Percentiles rank a stretch among this genome's conserved stretches.
phyloP scores from a whole-genome alignment of 2,113 vertebrate species.

The Myotis davidii region DNA sequence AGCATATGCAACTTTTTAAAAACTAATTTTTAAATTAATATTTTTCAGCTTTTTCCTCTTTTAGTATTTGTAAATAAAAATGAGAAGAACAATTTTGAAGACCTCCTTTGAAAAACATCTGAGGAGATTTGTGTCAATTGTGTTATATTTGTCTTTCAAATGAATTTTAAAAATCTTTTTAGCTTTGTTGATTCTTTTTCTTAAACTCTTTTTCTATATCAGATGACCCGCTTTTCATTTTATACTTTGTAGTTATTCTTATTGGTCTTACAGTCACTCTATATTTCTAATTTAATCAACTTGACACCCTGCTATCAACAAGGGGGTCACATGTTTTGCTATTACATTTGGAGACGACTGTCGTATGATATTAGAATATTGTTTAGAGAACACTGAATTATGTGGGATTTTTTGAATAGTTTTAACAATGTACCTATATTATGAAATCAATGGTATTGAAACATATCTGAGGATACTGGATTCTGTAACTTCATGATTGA shows the following conservation, averaged over 20 bases:
- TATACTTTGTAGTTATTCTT: neutral
- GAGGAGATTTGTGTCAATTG: constrained; percentile 6
- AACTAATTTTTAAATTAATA: neutral
- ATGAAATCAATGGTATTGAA: neutral
- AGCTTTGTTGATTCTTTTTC: neutral
- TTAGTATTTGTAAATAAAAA: constrained; percentile 17
- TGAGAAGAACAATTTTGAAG: neutral
- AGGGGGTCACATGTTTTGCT: neutral
- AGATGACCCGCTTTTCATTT: neutral
- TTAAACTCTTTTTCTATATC: neutral
- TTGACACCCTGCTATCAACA: neutral
- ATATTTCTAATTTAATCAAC: neutral
- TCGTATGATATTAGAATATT: neutral
- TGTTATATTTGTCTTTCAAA: neutral
- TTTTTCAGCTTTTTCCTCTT: neutral
- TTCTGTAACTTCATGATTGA: neutral
- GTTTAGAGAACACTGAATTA: neutral
- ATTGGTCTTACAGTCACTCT: neutral
- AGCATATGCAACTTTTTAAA: neutral
- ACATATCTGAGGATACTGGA: neutral
- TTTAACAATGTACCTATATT: neutral
- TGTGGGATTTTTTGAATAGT: neutral
- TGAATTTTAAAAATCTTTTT: neutral
- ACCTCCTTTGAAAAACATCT: constrained; percentile 33
- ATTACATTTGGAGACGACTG: neutral